phyloP scores from a whole-genome alignment of 1,140 invertebrate species.

The Zophobas atratus region DNA sequence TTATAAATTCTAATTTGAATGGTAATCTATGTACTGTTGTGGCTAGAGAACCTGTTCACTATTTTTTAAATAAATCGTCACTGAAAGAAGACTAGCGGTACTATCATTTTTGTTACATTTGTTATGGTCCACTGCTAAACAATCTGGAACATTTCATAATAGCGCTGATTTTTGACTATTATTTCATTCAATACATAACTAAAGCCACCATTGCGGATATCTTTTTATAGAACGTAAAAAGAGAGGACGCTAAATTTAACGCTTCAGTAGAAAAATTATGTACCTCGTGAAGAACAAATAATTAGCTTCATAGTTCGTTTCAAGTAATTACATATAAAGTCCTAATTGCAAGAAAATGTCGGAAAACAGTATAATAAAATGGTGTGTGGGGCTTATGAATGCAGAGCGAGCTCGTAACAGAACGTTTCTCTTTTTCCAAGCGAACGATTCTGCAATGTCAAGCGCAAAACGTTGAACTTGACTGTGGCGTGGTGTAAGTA shows the following conservation, averaged over 20 bases:
- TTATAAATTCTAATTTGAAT: too few relatives aligned
- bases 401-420: slow-evolving; percentile 8
- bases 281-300: too few relatives aligned
- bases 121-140: background rate
- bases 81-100: background rate
- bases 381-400: background rate
- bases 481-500: slow-evolving; percentile 38
- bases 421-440: slow-evolving; percentile 54
- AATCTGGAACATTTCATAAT: slow-evolving; percentile 1
- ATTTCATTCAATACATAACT: background rate
- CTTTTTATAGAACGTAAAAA: too few relatives aligned
- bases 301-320: too few relatives aligned
- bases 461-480: slow-evolving; percentile 58
- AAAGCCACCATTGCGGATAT: too few relatives aligned
- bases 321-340: background rate
- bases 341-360: background rate
- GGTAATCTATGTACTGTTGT: too few relatives aligned
- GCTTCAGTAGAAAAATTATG: too few relatives aligned
- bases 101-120: background rate
- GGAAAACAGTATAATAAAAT: background rate
- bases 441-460: slow-evolving; percentile 55
- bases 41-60: too few relatives aligned
- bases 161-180: background rate
- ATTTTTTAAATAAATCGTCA: too few relatives aligned
- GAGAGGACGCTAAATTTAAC: too few relatives aligned